A percentile compares a stretch with the other conserved stretches of the same genome.
These are phyloP conservation scores for Naja naja DNA, from an alignment of 2,113 vertebrate genomes.

Conservation along the genomic window DNA sequence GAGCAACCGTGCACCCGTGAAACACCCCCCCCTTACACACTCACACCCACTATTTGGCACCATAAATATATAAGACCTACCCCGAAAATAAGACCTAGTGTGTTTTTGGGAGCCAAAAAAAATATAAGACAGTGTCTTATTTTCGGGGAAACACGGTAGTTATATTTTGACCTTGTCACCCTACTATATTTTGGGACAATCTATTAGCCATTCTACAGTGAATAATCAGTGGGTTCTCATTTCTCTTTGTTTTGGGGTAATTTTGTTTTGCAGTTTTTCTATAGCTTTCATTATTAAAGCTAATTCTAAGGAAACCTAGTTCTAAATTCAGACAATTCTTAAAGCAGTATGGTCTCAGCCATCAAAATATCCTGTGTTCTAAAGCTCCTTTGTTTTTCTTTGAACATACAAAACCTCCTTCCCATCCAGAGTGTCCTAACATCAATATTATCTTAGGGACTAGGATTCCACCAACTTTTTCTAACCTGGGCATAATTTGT, in stretches of 20 bases:
- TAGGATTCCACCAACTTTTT: background rate
- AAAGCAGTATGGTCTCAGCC: background rate
- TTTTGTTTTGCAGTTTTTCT: conserved; percentile 12
- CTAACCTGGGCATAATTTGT: background rate
- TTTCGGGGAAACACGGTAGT: too few species aligned
- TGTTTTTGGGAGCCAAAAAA: too few species aligned
- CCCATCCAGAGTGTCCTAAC: background rate
- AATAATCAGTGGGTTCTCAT: background rate
- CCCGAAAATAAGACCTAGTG: too few species aligned
- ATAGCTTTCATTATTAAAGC: background rate
- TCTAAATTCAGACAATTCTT: background rate
- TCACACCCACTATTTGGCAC: too few species aligned
- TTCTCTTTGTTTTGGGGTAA: background rate
- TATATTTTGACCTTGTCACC: background rate
- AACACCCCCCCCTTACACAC: too few species aligned
- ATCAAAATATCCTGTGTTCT: conserved; percentile 11
- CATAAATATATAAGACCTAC: too few species aligned
- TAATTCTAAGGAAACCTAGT: conserved; percentile 2
- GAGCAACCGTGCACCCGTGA: too few species aligned
- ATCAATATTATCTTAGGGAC: background rate
- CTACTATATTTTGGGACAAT: background rate
- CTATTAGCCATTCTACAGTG: background rate
- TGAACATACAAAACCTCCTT: background rate
- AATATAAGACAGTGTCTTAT: too few species aligned
- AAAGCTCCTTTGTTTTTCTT: conserved; percentile 3